A percentile compares a stretch with the other conserved stretches of the same genome.
phyloP scores from a whole-genome alignment of 53 echinoderm and acorn worm species.

The Temnopleurus reevesii region DNA sequence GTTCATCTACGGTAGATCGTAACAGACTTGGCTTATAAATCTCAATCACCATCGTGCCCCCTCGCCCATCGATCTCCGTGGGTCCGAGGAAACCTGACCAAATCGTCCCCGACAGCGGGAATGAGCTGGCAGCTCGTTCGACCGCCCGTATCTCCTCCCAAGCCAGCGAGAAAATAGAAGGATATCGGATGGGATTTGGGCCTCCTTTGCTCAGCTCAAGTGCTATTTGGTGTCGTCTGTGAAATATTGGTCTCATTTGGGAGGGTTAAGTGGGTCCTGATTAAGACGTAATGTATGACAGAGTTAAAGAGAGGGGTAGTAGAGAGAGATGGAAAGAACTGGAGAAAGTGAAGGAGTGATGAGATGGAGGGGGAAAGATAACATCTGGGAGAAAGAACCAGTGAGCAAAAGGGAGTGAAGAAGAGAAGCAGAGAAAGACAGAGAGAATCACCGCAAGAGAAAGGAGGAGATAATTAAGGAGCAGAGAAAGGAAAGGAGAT shows the following conservation, averaged over 20 bases:
- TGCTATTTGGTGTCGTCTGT: not conserved
- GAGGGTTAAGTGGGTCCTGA: conserved; percentile 45
- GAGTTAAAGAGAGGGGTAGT: too few relatives aligned
- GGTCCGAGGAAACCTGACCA: not conserved
- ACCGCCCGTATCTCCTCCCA: not conserved
- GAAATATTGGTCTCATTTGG: conserved; percentile 58
- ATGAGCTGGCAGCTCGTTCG: not conserved
- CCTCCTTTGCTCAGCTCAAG: not conserved
- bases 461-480: too few relatives aligned
- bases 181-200: not conserved
- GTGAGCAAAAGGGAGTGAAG: too few relatives aligned
- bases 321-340: not conserved
- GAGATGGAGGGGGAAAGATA: too few relatives aligned
- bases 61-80: not conserved
- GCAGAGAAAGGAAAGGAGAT: too few relatives aligned
- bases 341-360: too few relatives aligned
- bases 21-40: not conserved
- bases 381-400: too few relatives aligned
- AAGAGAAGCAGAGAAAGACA: too few relatives aligned
- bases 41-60: not conserved
- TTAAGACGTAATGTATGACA: conserved; percentile 41
- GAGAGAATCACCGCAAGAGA: too few relatives aligned
- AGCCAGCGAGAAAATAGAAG: not conserved
- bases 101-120: conserved; percentile 8
- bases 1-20: not conserved